phyloP scores from a whole-genome alignment of 2,797 vertebrate genomes.

The Urocyon cinereoargenteus region DNA sequence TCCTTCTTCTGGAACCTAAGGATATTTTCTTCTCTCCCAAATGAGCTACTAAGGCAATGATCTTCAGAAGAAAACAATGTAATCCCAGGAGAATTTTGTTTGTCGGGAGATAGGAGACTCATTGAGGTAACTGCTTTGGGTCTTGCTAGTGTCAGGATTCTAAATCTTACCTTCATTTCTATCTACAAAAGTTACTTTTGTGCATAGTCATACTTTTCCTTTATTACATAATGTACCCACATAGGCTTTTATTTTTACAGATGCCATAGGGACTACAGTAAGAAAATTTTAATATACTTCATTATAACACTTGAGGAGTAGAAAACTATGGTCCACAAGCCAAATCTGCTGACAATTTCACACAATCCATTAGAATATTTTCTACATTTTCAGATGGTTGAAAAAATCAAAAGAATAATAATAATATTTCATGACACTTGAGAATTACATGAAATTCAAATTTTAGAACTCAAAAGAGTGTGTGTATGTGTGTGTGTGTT shows the following conservation, averaged over 20 bases:
- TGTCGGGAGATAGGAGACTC: background rate
- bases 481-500: background rate
- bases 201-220: background rate
- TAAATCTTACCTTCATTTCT: conserved; percentile 1
- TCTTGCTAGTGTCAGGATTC: background rate
- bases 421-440: background rate
- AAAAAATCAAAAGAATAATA: background rate
- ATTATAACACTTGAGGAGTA: background rate
- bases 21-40: background rate
- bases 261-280: background rate
- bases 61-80: background rate
- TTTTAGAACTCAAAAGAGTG: background rate
- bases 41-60: background rate
- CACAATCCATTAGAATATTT: background rate
- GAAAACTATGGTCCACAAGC: background rate
- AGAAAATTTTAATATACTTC: background rate
- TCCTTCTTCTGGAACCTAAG: background rate
- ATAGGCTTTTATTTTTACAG: background rate
- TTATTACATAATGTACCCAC: background rate
- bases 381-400: background rate
- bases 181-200: background rate
- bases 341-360: background rate
- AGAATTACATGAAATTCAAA: conserved; percentile 23
- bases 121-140: background rate
- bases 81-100: background rate